phyloP scores from a whole-genome alignment of 2,888 invertebrate species.

The Agonum fuliginosum region DNA sequence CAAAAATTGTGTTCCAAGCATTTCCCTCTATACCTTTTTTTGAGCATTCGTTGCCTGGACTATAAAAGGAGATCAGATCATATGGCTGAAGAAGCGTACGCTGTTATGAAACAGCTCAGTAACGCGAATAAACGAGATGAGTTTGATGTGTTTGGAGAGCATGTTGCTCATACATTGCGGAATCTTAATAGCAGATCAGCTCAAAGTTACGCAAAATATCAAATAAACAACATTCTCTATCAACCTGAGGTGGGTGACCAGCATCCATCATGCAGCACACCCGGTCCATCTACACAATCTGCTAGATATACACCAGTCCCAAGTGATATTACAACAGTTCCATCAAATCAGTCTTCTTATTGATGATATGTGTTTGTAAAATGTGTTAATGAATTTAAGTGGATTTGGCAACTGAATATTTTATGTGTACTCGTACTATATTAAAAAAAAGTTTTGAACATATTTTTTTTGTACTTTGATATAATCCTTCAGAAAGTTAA shows the following conservation, averaged over 20 bases:
- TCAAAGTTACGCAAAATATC: too few relatives aligned
- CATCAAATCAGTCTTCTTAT: neutral
- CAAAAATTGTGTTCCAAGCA: too few relatives aligned
- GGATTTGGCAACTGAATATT: neutral
- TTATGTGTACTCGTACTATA: too few relatives aligned
- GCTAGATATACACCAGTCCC: neutral
- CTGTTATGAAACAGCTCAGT: slow-evolving; percentile 59
- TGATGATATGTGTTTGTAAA: neutral
- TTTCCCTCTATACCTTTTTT: too few relatives aligned
- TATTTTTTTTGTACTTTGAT: too few relatives aligned
- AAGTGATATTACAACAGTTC: neutral
- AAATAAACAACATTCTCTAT: neutral
- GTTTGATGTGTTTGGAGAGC: slow-evolving; percentile 45
- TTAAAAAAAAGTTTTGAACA: too few relatives aligned
- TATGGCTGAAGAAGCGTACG: slow-evolving; percentile 57
- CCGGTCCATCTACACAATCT: neutral
- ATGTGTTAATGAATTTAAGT: neutral
- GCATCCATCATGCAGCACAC: neutral
- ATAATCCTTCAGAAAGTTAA: neutral
- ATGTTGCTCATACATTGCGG: slow-evolving; percentile 41
- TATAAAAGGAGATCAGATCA: too few relatives aligned
- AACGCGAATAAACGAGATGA: slow-evolving; percentile 61
- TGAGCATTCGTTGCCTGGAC: too few relatives aligned
- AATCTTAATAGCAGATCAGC: too few relatives aligned
- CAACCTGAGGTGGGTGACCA: neutral